phyloP scores from a whole-genome alignment of 1,140 invertebrate genomes.

The Sarcophaga bullata region DNA sequence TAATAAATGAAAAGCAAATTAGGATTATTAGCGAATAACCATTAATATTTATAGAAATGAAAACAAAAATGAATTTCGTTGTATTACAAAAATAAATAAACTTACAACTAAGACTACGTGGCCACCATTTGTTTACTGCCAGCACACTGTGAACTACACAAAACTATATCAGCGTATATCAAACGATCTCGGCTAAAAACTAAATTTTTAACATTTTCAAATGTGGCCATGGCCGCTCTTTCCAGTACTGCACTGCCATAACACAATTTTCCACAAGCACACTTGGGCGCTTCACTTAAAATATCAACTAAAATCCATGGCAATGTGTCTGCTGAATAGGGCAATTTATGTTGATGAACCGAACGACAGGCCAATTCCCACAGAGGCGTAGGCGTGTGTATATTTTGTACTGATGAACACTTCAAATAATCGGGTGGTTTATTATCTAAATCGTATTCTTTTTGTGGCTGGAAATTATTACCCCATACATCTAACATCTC shows the following conservation, averaged over 20 bases:
- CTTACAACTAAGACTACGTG: slow-evolving; percentile 9
- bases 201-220: slow-evolving; percentile 58
- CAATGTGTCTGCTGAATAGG: slow-evolving; percentile 48
- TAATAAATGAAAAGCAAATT: neutral
- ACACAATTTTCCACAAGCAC: slow-evolving; percentile 57
- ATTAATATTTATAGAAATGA: neutral
- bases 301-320: slow-evolving; percentile 59
- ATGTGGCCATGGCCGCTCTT: slow-evolving; percentile 54
- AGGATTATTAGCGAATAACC: neutral
- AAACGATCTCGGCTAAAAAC: slow-evolving; percentile 60
- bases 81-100: neutral
- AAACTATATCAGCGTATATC: slow-evolving; percentile 59
- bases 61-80: neutral
- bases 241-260: slow-evolving; percentile 50
- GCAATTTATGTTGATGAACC: slow-evolving; percentile 51
- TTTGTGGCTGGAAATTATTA: slow-evolving; percentile 52
- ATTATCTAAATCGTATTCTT: slow-evolving; percentile 25
- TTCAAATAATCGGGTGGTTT: neutral
- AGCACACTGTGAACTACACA: slow-evolving; percentile 50
- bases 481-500: slow-evolving; percentile 61
- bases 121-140: slow-evolving; percentile 42
- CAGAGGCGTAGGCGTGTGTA: slow-evolving; percentile 44
- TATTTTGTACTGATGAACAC: slow-evolving; percentile 24
- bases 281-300: slow-evolving; percentile 57
- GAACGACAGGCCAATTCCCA: slow-evolving; percentile 55